Evolutionary conservation across 1,140 invertebrate species (phyloP), one percentile per base, ranked within the genome.

Genomic region (Drosophila carrolli): DNA sequence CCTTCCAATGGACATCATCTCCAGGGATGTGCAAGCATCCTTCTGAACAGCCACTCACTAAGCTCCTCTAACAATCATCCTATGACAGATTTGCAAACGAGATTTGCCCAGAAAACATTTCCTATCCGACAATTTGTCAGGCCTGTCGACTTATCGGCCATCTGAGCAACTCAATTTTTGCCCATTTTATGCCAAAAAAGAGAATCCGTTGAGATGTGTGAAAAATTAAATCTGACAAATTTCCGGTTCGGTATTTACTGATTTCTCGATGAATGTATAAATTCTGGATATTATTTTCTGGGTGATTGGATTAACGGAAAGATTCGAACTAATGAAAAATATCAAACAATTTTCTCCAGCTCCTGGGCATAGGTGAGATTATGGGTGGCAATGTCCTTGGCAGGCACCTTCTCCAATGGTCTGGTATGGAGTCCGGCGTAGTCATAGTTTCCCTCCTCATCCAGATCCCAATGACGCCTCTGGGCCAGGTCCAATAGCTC

Each of bases 341-440:
- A 70, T 89, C 47, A 99, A 62, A 99, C 98, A 94, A 99, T 99
- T 97, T 99, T 99, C 94, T 99, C 99, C 63, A 99, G 94, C 94
- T 99, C 98, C 91, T 96, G 95, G 13, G 99, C 99, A 94, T 99
- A 99, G 92, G 97, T 97, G 90, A 99, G 97, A 11, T 97, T 96
- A 92, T 99, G 97, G 73, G 96, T 95, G 1, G 98, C 98, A 7
- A 99, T 94, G 91, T 98, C 96, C 44, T 94, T 93, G 29, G 98
- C 98, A 1, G 98, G 98, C 56, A 99, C 95, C 35, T 94, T 94
- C 65, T 97, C 96, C 75, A 96, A 96, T 38, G 94, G 93, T 68
- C 95, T 96, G 75, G 96, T 95, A 43, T 93, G 93, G 40, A 94
- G 93, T 1, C 94, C 94, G 23, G 94, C 94, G 92, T 97, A 98